Percentiles rank a stretch among this genome's conserved stretches.
These are phyloP conservation scores for Thalpophila matura DNA, from an alignment of 2,888 invertebrate species.

Conservation along the genomic window DNA sequence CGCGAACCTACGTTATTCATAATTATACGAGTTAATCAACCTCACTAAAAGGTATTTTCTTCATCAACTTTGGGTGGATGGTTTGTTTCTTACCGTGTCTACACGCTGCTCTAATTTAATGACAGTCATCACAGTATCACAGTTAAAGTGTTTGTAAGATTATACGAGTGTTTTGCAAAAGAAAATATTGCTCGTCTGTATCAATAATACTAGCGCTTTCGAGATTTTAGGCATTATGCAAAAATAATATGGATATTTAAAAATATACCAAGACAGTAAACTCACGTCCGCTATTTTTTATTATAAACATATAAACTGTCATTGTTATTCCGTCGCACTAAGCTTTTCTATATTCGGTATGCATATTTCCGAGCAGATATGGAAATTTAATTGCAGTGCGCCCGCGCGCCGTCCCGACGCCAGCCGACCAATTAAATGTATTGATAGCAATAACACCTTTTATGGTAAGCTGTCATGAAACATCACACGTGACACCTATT, in stretches of 20 bases:
- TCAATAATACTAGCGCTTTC: background rate
- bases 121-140: no score
- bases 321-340: conserved; percentile 53
- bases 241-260: background rate
- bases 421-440: conserved; percentile 76
- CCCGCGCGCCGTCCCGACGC: conserved; percentile 61
- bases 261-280: background rate
- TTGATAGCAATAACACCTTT: conserved; percentile 77
- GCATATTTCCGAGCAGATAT: conserved; percentile 69
- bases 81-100: no score
- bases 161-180: no score
- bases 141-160: no score
- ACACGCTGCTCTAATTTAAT: no score
- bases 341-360: conserved; percentile 64
- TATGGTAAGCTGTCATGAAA: conserved; percentile 69
- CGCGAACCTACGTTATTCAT: no score
- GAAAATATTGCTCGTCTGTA: no score
- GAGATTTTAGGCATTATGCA: background rate
- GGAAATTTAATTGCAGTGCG: conserved; percentile 72
- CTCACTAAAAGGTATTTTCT: background rate
- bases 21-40: no score
- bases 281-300: conserved; percentile 24
- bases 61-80: no score
- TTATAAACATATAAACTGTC: conserved; percentile 42
- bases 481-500: conserved; percentile 71